Percentiles rank a stretch among this genome's conserved stretches.
phyloP scores from a whole-genome alignment of 2,888 invertebrate genomes.

The Apotomis capreana region DNA sequence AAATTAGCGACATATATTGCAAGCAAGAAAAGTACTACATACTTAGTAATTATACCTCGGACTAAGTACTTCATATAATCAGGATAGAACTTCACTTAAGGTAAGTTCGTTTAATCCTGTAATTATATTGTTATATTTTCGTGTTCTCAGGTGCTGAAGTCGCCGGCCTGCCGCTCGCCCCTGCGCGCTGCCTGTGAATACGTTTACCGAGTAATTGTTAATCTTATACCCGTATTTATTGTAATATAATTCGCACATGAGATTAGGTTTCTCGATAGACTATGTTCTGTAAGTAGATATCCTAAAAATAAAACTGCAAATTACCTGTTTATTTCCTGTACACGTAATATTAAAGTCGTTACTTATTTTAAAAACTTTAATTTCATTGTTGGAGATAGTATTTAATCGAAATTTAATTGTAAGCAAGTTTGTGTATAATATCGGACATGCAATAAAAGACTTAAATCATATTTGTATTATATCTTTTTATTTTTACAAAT shows the following conservation, averaged over 20 bases:
- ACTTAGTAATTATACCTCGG: too few species aligned
- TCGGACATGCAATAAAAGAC: conserved; percentile 25
- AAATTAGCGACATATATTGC: too few species aligned
- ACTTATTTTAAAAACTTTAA: background rate
- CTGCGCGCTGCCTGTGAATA: background rate
- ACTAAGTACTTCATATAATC: too few species aligned
- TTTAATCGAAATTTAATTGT: conserved; percentile 35
- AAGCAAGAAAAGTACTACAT: too few species aligned
- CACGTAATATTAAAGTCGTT: background rate
- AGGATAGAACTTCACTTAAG: too few species aligned
- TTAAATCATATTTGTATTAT: conserved; percentile 10
- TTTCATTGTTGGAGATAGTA: background rate
- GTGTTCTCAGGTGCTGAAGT: conserved; percentile 17
- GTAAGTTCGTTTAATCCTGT: too few species aligned
- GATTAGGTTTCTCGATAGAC: background rate
- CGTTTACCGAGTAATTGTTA: conserved; percentile 12
- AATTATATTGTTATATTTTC: too few species aligned
- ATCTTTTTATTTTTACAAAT: background rate
- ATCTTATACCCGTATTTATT: conserved; percentile 17
- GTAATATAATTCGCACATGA: background rate
- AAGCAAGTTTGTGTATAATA: conserved; percentile 30
- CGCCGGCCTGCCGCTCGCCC: background rate
- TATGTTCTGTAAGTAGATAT: conserved; percentile 3
- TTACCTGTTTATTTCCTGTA: conserved; percentile 1
- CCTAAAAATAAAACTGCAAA: background rate